phyloP scores from a whole-genome alignment of 2,797 vertebrate species.

The Chelon labrosus region DNA sequence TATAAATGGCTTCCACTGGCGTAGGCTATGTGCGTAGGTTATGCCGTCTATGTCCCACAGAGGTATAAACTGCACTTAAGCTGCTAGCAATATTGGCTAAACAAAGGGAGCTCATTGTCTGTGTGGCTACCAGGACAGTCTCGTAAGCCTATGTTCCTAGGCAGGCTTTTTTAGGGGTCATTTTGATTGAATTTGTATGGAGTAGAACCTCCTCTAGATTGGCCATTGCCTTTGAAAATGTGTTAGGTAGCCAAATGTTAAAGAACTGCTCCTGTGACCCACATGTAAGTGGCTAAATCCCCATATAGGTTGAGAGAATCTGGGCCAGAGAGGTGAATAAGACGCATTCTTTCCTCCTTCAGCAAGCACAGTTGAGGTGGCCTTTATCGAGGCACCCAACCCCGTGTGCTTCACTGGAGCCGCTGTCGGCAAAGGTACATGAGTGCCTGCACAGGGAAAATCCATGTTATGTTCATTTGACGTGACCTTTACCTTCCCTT shows the following conservation, averaged over 20 bases:
- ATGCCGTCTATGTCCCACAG: too few species aligned
- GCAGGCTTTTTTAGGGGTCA: background rate
- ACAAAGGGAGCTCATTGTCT: too few species aligned
- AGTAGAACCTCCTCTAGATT: constrained; percentile 1
- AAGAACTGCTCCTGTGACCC: constrained; percentile 46
- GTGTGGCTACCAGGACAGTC: too few species aligned
- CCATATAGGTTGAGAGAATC: constrained; percentile 47
- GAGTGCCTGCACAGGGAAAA: constrained; percentile 5
- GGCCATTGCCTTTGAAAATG: background rate
- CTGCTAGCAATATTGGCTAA: too few species aligned
- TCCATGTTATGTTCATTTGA: constrained; percentile 22
- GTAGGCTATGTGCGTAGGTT: too few species aligned
- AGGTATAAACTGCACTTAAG: too few species aligned
- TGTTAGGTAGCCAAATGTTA: constrained; percentile 25
- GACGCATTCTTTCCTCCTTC: constrained; percentile 43
- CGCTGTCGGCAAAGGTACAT: constrained; percentile 19
- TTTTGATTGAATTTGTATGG: background rate
- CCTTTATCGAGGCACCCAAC: constrained; percentile 31
- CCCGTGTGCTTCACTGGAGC: constrained; percentile 32
- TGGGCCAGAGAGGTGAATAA: constrained; percentile 60
- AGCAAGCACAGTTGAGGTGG: constrained; percentile 22
- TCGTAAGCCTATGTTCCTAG: too few species aligned
- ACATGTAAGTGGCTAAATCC: constrained; percentile 54
- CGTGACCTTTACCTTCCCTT: constrained; percentile 36
- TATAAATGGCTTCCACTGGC: too few species aligned